A percentile compares a stretch with the other conserved stretches of the same genome.
phyloP scores from a whole-genome alignment of 2,888 invertebrate species.

The Calephelis perditalis region DNA sequence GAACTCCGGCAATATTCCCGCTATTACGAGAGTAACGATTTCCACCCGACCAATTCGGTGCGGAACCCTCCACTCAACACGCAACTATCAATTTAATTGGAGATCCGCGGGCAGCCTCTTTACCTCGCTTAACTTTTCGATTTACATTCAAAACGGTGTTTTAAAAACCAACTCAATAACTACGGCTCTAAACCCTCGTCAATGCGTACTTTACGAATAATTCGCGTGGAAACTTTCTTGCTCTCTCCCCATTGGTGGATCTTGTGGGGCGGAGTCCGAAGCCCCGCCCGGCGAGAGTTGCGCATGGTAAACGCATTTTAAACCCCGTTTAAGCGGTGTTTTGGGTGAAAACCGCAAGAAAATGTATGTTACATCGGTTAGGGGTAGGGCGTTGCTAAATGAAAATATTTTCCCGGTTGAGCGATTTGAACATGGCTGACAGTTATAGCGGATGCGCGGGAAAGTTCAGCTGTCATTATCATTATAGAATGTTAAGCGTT shows the following conservation, averaged over 20 bases:
- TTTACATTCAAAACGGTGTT: constrained; percentile 77
- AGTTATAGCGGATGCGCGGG: constrained; percentile 61
- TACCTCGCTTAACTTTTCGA: constrained; percentile 74
- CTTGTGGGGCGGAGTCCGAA: constrained; percentile 42
- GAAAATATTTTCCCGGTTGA: constrained; percentile 71
- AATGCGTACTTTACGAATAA: constrained; percentile 61
- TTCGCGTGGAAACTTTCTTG: constrained; percentile 53
- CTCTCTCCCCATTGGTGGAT: constrained; percentile 46
- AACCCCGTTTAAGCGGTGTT: constrained; percentile 76
- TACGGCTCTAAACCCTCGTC: constrained; percentile 59
- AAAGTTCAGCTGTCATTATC: constrained; percentile 50
- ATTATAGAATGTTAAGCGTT: constrained; percentile 16
- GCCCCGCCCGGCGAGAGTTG: constrained; percentile 52
- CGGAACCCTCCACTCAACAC: constrained; percentile 37
- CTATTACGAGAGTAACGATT: constrained; percentile 17
- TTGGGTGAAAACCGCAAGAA: constrained; percentile 75
- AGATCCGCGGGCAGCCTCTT: constrained; percentile 64
- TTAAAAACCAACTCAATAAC: constrained; percentile 74
- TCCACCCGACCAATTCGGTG: constrained; percentile 8
- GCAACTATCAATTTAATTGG: constrained; percentile 75
- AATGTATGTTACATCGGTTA: constrained; percentile 70
- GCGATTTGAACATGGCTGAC: constrained; percentile 66
- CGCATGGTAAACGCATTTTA: constrained; percentile 75
- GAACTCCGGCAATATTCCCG: constrained; percentile 20
- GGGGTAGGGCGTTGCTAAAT: constrained; percentile 73